Conservation (phyloP, 2,888 invertebrate species). For the Leptinotarsa tumamoca region DNA sequence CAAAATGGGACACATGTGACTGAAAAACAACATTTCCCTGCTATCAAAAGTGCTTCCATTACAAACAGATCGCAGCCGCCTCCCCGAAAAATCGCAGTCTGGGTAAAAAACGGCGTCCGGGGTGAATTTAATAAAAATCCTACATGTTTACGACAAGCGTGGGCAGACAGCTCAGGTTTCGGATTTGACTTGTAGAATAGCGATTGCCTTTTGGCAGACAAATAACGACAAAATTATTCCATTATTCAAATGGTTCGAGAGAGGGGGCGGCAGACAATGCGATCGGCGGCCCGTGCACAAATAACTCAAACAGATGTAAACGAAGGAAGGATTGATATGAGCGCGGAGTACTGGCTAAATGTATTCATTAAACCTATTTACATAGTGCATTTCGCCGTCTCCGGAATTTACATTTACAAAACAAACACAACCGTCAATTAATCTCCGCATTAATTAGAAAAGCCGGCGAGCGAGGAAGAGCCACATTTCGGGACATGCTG, state of each 20-base stretch:
- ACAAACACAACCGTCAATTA: constrained; percentile 64
- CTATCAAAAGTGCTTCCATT: neutral
- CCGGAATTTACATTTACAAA: constrained; percentile 63
- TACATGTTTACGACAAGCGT: constrained; percentile 27
- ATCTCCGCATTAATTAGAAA: constrained; percentile 52
- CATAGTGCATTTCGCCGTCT: constrained; percentile 61
- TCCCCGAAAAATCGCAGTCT: neutral
- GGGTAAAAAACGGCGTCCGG: constrained; percentile 15
- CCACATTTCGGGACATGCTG: constrained; percentile 28
- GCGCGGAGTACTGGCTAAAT: constrained; percentile 53
- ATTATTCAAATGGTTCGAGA: constrained; percentile 60
- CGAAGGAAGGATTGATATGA: constrained; percentile 63
- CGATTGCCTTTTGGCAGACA: constrained; percentile 59
- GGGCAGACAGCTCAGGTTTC: constrained; percentile 20
- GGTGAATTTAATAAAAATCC: constrained; percentile 31
- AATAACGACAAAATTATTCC: constrained; percentile 62
- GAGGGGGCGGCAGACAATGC: constrained; percentile 37
- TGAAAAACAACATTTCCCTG: neutral
- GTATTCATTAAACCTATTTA: constrained; percentile 64
- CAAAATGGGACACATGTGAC: too few relatives aligned
- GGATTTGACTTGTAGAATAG: constrained; percentile 56
- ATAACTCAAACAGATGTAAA: constrained; percentile 63
- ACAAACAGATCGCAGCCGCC: neutral
- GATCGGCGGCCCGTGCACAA: constrained; percentile 49
- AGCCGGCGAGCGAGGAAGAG: constrained; percentile 41